phyloP scores from a whole-genome alignment of 1,140 invertebrate genomes.

The Luehdorfia chinensis region DNA sequence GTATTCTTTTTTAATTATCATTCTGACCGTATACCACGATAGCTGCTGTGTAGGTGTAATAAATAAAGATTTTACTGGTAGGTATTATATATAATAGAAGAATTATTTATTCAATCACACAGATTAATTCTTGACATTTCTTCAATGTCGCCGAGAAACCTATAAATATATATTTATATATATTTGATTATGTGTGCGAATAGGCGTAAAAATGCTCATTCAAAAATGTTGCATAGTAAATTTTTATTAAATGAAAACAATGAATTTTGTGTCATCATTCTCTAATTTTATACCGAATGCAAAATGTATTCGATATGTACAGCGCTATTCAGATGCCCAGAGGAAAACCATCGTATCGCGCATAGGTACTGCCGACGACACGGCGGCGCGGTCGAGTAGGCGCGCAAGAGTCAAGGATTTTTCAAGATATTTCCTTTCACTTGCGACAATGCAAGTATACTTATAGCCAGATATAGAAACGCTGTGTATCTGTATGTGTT shows the following conservation, averaged over 20 bases:
- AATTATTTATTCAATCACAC: constrained; percentile 1
- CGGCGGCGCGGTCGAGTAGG: constrained; percentile 46
- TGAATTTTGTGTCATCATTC: too few species aligned
- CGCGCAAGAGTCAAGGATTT: constrained; percentile 70
- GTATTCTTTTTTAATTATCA: constrained; percentile 9
- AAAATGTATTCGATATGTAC: too few species aligned
- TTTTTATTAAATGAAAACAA: too few species aligned
- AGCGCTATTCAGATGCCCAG: constrained; percentile 31
- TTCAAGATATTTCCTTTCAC: constrained; percentile 75
- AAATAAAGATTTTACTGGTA: constrained; percentile 8
- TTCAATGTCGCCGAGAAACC: constrained; percentile 1
- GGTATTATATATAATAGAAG: too few species aligned
- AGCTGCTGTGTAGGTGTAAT: constrained; percentile 1
- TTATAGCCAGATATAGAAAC: constrained; percentile 37
- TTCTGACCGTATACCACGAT: neutral
- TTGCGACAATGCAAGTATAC: constrained; percentile 66
- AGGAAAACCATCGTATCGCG: constrained; percentile 27
- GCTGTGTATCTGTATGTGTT: constrained; percentile 29
- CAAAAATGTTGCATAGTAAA: too few species aligned
- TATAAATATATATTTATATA: too few species aligned
- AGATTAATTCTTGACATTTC: constrained; percentile 7
- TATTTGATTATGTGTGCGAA: too few species aligned
- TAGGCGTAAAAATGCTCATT: too few species aligned
- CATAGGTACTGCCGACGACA: constrained; percentile 39
- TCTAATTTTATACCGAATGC: too few species aligned